Base-by-base conservation (phyloP, 2,797 vertebrate species). In the Ammospiza maritima region DNA sequence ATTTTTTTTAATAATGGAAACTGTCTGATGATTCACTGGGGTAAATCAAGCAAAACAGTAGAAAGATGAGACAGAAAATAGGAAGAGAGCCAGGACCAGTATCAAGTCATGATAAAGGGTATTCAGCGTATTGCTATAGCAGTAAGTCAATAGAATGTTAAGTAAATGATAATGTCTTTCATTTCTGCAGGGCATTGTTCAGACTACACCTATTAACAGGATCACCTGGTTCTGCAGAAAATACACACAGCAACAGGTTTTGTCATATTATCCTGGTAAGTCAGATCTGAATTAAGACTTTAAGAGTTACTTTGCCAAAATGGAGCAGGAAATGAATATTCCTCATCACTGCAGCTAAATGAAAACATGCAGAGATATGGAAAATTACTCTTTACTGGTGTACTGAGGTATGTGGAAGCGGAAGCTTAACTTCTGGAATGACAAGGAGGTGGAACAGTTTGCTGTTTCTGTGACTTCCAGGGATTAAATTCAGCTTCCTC, bases 1-100 rank as follows among this genome's bases (percentile, higher is more conserved):
- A 89, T 93, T 93, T 95, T 95, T 84, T 90, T 92, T 38, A 58
- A 79, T 89, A 90, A 85, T 67, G 74, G 86, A 90, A 89, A 87
- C 81, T 90, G 85, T 50, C 82, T 78, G 67, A 85, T 82, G 77
- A 85, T 85, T 89, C 74, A 82, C 71, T 36, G 56, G 79, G 64
- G 80, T 89, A 92, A 87, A 92, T 85, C 90, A 92, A 92, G 74
- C 74, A 79, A 70, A 92, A 90, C 60, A 82, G 89, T n/a, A 73
- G 66, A 83, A 84, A 91, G 53, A 76, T 2, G 3, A 89, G 80
- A 72, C 2, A 3, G 62, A 78, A 93, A 84, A 85, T 47, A 86
- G 89, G 86, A 89, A 89, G 44, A 88, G 48, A 79, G 86, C 62
- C 40, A 92, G 64, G 40, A 42, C 32, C 4, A n/a, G 81, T 82